Evolutionary conservation across 2,888 invertebrate genomes (phyloP), one percentile per base, ranked within the genome.

Genomic region (Zhengitettix transpicula): DNA sequence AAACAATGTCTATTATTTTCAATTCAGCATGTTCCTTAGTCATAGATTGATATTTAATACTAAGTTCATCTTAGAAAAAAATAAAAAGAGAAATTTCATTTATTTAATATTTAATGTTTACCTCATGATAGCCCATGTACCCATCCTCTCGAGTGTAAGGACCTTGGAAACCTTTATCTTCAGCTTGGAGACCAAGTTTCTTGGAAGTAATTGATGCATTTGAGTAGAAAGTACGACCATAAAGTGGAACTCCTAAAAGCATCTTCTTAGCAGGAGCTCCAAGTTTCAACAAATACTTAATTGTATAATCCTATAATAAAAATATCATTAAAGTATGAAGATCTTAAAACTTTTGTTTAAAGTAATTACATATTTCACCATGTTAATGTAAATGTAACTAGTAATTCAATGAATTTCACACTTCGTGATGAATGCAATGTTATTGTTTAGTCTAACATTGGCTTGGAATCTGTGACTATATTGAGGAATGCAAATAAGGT

Each of bases 51-150:
- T 28, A 28, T 28, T 28, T 28, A 28, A 28, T 28, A 7, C 7
- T 28, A 28, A 28, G 28, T 5, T 28, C 28, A 28, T 28, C 28
- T 28, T 28, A 7, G 7, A 28, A 28, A 28, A 28, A 5, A 28
- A 28, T 5, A 5, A 28, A 28, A 28, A 28, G 3, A 5, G 28
- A 28, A 7, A 28, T 28, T 28, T 28, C 2, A 28, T 28, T 28
- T 7, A 5, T 28, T 7, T 28, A 28, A 2, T 28, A 28, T 28
- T 28, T 28, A 28, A 28, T 28, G 28, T 10, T 69, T 69, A 87
- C 87, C 80, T 93, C 93, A 70, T 92, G 91, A 69, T 89, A 93
- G 1, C 92, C 93, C 74, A 92, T 81, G 66, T 90, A 90, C 0
- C 92, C 92, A 65, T 82, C 80, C 71, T 91, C 88, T 16, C 79